phyloP scores from a whole-genome alignment of 2,797 vertebrate genomes.

The Jordanella pulchra region DNA sequence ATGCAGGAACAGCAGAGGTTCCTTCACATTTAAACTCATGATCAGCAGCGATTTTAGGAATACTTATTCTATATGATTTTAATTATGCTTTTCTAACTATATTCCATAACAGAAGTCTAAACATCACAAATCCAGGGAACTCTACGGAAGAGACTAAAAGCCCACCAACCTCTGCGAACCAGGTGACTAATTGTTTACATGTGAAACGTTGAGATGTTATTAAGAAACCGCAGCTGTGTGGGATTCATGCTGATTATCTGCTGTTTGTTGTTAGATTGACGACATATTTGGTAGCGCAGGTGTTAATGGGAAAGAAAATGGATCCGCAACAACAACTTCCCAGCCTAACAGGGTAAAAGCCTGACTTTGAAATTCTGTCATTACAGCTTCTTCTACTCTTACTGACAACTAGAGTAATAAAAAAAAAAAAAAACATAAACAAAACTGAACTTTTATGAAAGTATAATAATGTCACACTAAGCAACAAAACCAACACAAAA shows the following conservation, averaged over 20 bases:
- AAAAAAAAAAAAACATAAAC: background rate
- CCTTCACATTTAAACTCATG: conserved; percentile 13
- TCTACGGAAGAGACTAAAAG: conserved; percentile 84
- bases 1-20: conserved; percentile 99
- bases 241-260: background rate
- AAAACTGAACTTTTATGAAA: background rate
- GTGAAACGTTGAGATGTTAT: background rate
- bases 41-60: conserved; percentile 1
- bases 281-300: conserved; percentile 85
- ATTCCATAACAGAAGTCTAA: conserved; percentile 78
- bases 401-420: background rate
- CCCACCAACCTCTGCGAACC: conserved; percentile 76
- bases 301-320: conserved; percentile 87
- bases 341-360: conserved; percentile 86
- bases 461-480: background rate
- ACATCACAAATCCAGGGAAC: conserved; percentile 85
- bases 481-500: background rate
- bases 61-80: background rate
- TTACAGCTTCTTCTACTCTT: background rate
- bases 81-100: background rate
- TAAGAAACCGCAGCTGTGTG: background rate
- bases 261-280: conserved; percentile 81
- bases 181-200: conserved; percentile 76
- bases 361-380: background rate
- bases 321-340: conserved; percentile 73